A percentile compares a stretch with the other conserved stretches of the same genome.
Evolutionary conservation across 2,113 vertebrate species (phyloP).

Genomic region (Hyperopisus bebe): DNA sequence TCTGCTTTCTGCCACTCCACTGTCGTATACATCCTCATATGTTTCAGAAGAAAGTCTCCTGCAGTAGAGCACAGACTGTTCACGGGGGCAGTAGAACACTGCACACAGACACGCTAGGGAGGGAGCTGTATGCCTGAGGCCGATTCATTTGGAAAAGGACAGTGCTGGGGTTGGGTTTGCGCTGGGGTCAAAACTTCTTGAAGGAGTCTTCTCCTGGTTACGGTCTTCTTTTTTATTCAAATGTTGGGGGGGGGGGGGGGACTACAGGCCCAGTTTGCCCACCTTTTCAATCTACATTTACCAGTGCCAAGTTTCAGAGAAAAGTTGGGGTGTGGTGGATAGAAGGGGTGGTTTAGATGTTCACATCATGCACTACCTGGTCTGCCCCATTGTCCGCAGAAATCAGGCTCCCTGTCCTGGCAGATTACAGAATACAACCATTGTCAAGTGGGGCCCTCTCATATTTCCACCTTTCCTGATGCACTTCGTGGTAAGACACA

Average conservation of each 20-base stretch:
- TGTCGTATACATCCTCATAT: background rate
- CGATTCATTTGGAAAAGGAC: background rate
- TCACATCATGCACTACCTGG: background rate
- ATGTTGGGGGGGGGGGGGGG: background rate
- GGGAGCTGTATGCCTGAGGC: background rate
- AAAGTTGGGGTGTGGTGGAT: background rate
- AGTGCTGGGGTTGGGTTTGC: background rate
- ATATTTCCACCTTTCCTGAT: constrained; percentile 5
- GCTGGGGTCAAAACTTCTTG: background rate
- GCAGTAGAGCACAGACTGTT: background rate
- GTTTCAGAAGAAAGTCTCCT: background rate
- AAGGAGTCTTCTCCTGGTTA: background rate
- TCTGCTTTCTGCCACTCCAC: background rate
- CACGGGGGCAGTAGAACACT: background rate
- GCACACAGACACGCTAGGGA: background rate
- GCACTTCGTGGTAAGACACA: background rate
- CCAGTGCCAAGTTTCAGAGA: background rate
- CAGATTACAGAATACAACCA: background rate
- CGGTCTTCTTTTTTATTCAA: background rate
- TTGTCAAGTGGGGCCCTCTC: constrained; percentile 12
- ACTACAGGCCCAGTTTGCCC: background rate
- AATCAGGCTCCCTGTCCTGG: background rate
- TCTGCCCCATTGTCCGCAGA: background rate
- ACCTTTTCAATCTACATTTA: background rate
- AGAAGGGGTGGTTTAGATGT: background rate